Conservation (phyloP, 1,140 invertebrate species). For the Drosophila tristis region DNA sequence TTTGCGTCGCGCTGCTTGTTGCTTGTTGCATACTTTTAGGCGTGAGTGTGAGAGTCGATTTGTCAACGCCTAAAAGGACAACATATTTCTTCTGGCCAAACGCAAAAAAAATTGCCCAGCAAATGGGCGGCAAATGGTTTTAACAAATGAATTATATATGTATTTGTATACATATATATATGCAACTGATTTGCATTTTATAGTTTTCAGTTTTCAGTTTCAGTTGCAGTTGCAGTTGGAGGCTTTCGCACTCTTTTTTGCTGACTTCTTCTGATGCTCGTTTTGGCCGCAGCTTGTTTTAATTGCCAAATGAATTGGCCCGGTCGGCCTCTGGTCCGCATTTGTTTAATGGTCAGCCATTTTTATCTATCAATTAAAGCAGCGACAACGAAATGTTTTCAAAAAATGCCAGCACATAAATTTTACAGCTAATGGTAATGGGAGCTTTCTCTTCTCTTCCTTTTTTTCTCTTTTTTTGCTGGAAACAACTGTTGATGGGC, state of each 20-base stretch:
- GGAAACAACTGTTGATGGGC: constrained; percentile 11
- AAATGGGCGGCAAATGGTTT: constrained; percentile 78
- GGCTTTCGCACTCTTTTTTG: constrained; percentile 8
- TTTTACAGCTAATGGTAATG: constrained; percentile 37
- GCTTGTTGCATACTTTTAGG: constrained; percentile 66
- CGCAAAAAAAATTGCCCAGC: constrained; percentile 51
- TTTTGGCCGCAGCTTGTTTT: constrained; percentile 71
- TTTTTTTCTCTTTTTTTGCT: constrained; percentile 14
- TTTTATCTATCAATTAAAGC: constrained; percentile 81
- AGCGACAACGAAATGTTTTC: constrained; percentile 58
- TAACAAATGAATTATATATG: constrained; percentile 77
- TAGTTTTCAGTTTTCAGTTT: constrained; percentile 57
- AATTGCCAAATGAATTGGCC: constrained; percentile 78
- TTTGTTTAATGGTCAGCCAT: constrained; percentile 74
- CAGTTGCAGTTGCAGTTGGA: background rate
- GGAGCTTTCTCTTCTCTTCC: constrained; percentile 10
- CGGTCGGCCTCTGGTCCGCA: constrained; percentile 11
- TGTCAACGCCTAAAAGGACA: constrained; percentile 83
- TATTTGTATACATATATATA: constrained; percentile 44
- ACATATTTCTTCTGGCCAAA: constrained; percentile 68
- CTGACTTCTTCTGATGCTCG: constrained; percentile 6
- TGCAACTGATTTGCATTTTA: constrained; percentile 73
- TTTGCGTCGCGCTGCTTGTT: constrained; percentile 49
- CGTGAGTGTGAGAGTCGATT: constrained; percentile 67
- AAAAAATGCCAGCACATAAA: constrained; percentile 58